phyloP scores from a whole-genome alignment of 1,140 invertebrate species.

The Stegodyphus dumicola region DNA sequence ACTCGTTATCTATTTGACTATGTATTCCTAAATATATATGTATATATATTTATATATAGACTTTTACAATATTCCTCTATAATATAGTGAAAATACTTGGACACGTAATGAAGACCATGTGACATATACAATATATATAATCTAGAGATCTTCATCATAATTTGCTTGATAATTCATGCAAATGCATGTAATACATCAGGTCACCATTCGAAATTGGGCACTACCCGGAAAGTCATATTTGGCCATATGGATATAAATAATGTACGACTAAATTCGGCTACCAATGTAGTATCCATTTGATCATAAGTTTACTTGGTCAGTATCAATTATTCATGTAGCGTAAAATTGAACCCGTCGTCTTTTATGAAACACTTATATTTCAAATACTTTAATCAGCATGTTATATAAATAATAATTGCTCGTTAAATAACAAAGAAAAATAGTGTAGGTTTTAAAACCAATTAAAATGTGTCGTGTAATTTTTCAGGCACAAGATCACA shows the following conservation, averaged over 20 bases:
- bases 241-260: neutral
- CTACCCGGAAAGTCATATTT: neutral
- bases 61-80: constrained; percentile 47
- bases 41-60: constrained; percentile 48
- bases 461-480: no score
- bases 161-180: neutral
- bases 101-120: constrained; percentile 45
- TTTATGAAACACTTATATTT: no score
- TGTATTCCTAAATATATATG: constrained; percentile 49
- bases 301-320: neutral
- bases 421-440: no score
- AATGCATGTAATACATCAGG: neutral
- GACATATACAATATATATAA: constrained; percentile 50
- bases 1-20: constrained; percentile 52
- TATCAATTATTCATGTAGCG: no score
- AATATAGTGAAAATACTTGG: constrained; percentile 54
- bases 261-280: neutral
- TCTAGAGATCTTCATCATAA: neutral
- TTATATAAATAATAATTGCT: no score
- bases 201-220: neutral
- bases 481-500: no score
- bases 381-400: no score
- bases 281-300: neutral
- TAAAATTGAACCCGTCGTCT: no score
- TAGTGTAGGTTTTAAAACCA: no score